phyloP scores from a whole-genome alignment of 2,797 vertebrate species.

The Platalea minor region DNA sequence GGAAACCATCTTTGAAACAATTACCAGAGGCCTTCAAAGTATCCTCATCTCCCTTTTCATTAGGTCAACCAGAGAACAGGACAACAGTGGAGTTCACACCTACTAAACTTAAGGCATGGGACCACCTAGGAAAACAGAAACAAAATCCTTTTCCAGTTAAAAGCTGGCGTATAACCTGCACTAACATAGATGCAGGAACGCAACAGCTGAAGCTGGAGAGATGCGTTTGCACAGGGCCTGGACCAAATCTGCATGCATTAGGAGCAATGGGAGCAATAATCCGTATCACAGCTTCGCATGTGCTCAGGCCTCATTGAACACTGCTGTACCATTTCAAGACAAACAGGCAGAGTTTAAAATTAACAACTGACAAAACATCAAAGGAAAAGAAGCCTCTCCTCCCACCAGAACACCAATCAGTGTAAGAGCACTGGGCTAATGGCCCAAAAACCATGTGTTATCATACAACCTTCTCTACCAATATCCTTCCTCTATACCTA shows the following conservation, averaged over 20 bases:
- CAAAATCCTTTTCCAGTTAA: not conserved
- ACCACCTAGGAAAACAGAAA: not conserved
- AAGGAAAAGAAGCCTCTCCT: not conserved
- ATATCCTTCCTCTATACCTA: not conserved
- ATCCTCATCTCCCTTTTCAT: not conserved
- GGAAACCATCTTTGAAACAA: not conserved
- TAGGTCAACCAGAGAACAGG: not conserved
- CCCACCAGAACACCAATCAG: not conserved
- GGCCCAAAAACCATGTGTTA: not conserved
- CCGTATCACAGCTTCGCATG: not conserved
- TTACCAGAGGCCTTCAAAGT: not conserved
- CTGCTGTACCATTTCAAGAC: not conserved
- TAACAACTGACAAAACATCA: not conserved
- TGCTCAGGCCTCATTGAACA: not conserved
- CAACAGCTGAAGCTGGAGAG: not conserved
- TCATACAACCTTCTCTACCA: not conserved
- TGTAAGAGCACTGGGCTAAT: not conserved
- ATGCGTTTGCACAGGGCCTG: not conserved
- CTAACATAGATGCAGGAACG: not conserved
- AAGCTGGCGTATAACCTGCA: not conserved
- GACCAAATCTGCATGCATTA: not conserved
- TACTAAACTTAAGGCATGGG: not conserved
- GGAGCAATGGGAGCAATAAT: not conserved
- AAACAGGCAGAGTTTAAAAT: not conserved
- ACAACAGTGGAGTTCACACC: not conserved